Conservation (phyloP, 2,797 vertebrate genomes). For the Coranthus polyacanthus region DNA sequence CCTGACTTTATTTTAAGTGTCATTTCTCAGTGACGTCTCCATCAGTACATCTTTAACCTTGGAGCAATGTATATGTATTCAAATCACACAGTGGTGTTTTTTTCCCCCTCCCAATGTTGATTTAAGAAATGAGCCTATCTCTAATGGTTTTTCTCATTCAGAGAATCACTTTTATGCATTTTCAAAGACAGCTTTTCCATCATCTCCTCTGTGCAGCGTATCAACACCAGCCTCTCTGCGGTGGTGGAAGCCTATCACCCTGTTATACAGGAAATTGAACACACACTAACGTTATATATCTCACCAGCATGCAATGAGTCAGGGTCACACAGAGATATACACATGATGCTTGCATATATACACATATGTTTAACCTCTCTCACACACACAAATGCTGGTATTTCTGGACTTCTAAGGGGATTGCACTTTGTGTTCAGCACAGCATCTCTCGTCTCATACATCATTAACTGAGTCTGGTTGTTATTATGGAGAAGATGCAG, state of each 20-base stretch:
- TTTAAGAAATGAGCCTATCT: slow-evolving; percentile 57
- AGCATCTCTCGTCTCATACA: slow-evolving; percentile 67
- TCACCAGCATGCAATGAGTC: slow-evolving; percentile 30
- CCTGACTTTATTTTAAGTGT: slow-evolving; percentile 1
- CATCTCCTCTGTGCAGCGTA: slow-evolving; percentile 41
- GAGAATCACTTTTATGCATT: slow-evolving; percentile 55
- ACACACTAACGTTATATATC: slow-evolving; percentile 23
- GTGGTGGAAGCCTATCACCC: slow-evolving; percentile 37
- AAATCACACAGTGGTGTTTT: slow-evolving; percentile 48
- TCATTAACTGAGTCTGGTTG: slow-evolving; percentile 72
- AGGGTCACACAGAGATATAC: slow-evolving; percentile 40
- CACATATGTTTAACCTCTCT: not conserved
- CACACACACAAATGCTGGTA: slow-evolving; percentile 15
- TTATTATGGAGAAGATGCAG: slow-evolving; percentile 75
- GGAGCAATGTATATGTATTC: slow-evolving; percentile 47
- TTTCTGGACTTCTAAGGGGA: slow-evolving; percentile 46
- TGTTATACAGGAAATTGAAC: slow-evolving; percentile 63
- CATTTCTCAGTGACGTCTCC: slow-evolving; percentile 30
- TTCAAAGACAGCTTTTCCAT: slow-evolving; percentile 63
- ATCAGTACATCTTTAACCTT: slow-evolving; percentile 63
- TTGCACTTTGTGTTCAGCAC: slow-evolving; percentile 37
- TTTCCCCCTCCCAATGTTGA: slow-evolving; percentile 31
- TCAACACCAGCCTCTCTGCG: slow-evolving; percentile 47
- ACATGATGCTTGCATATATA: slow-evolving; percentile 11
- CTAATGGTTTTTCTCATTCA: slow-evolving; percentile 63